Conservation (phyloP, 2,113 vertebrate species). For the Megaceryle torquata region DNA sequence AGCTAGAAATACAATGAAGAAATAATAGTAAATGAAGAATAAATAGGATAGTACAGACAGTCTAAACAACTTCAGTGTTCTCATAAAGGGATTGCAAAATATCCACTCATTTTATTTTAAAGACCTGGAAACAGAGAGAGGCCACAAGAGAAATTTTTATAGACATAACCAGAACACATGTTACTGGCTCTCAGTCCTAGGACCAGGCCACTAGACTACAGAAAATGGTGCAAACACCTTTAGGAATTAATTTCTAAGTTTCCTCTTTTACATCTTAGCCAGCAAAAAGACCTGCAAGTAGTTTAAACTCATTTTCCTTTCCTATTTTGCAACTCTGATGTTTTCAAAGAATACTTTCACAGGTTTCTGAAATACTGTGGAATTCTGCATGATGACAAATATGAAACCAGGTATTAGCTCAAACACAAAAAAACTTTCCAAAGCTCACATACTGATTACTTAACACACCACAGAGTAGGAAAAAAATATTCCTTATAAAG, state of each 20-base stretch:
- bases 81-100: neutral
- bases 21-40: neutral
- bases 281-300: slow-evolving; percentile 12
- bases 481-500: slow-evolving; percentile 29
- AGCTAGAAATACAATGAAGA: neutral
- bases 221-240: neutral
- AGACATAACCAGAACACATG: neutral
- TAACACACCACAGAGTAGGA: neutral
- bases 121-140: neutral
- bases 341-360: slow-evolving; percentile 15
- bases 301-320: slow-evolving; percentile 12
- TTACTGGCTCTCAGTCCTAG: neutral
- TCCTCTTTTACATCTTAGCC: neutral
- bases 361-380: neutral
- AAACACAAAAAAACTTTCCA: slow-evolving; percentile 29
- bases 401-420: slow-evolving; percentile 14
- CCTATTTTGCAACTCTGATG: neutral
- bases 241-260: neutral
- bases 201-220: neutral
- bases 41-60: neutral
- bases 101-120: neutral
- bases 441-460: neutral
- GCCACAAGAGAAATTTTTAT: neutral
- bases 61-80: neutral
- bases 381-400: slow-evolving; percentile 23